Percentiles rank a stretch among this genome's conserved stretches.
phyloP scores from a whole-genome alignment of 2,797 vertebrate genomes.

The Sternarchorhynchus goeldii region DNA sequence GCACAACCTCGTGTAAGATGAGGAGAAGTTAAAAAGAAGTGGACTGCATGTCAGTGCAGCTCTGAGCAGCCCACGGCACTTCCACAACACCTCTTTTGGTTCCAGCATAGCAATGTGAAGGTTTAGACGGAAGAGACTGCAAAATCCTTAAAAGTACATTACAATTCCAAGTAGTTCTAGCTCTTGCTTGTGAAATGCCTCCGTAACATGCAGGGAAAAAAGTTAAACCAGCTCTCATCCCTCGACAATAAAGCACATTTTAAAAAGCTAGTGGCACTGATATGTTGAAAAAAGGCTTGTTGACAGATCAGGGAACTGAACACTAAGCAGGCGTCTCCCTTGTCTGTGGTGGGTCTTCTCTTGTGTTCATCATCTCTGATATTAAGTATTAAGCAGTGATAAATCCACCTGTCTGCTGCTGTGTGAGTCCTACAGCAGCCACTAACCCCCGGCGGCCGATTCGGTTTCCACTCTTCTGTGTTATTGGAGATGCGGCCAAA shows the following conservation, averaged over 20 bases:
- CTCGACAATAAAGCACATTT: too few species aligned
- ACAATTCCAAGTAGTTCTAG: not conserved
- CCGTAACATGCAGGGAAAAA: not conserved
- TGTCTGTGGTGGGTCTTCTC: not conserved
- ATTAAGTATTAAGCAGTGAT: constrained; percentile 61
- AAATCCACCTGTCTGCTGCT: constrained; percentile 62
- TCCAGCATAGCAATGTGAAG: constrained; percentile 3
- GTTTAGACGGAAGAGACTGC: not conserved
- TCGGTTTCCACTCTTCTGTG: constrained; percentile 68
- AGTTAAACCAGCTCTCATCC: not conserved
- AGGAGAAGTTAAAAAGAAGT: not conserved
- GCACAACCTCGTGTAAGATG: not conserved
- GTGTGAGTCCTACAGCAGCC: constrained; percentile 51
- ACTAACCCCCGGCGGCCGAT: constrained; percentile 62
- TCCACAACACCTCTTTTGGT: not conserved
- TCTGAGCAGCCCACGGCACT: not conserved
- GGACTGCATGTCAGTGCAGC: not conserved
- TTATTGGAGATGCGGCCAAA: constrained; percentile 63
- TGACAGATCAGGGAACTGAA: constrained; percentile 7
- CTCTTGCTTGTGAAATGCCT: not conserved
- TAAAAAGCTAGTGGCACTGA: too few species aligned
- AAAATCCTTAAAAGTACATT: not conserved
- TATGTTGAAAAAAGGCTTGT: too few species aligned
- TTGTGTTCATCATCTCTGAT: constrained; percentile 58
- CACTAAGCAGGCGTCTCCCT: not conserved